Conservation (phyloP, 64 coral and sea anemone species). For the Montipora cactus region DNA sequence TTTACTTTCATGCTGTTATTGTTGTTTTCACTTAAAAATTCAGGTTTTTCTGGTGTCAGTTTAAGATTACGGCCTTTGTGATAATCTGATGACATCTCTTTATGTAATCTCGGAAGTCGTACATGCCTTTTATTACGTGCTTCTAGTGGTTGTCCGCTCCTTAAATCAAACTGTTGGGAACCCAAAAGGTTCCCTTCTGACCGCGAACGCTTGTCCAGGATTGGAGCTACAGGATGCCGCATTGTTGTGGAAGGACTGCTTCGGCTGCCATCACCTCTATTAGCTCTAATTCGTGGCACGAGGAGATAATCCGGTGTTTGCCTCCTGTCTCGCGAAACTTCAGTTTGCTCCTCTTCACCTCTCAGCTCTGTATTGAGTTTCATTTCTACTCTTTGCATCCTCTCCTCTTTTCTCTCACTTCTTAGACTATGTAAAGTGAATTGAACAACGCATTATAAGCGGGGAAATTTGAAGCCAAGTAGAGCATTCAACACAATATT, state of each 20-base stretch:
- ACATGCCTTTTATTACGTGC: not conserved
- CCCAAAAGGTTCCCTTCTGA: not conserved
- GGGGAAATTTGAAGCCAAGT: not conserved
- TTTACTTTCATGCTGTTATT: not conserved
- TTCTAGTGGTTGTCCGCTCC: not conserved
- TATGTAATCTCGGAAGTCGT: not conserved
- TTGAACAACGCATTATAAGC: not conserved
- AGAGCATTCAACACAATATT: not conserved
- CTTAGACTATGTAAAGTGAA: not conserved
- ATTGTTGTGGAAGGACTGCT: not conserved
- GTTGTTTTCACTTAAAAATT: not conserved
- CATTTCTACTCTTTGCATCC: not conserved
- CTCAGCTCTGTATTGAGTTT: not conserved
- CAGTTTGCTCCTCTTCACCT: not conserved
- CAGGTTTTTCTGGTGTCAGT: not conserved
- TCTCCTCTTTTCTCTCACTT: not conserved
- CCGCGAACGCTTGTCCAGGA: not conserved
- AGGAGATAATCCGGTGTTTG: not conserved
- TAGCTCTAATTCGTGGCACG: not conserved
- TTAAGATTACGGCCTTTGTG: not conserved
- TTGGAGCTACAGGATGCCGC: not conserved
- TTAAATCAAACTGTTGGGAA: slow-evolving; percentile 7
- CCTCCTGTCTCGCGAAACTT: not conserved
- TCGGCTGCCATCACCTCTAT: not conserved
- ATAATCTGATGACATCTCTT: not conserved